These are phyloP conservation scores for Shargacucullia verbasci DNA, from an alignment of 2,888 invertebrate genomes.

Conservation along the genomic window DNA sequence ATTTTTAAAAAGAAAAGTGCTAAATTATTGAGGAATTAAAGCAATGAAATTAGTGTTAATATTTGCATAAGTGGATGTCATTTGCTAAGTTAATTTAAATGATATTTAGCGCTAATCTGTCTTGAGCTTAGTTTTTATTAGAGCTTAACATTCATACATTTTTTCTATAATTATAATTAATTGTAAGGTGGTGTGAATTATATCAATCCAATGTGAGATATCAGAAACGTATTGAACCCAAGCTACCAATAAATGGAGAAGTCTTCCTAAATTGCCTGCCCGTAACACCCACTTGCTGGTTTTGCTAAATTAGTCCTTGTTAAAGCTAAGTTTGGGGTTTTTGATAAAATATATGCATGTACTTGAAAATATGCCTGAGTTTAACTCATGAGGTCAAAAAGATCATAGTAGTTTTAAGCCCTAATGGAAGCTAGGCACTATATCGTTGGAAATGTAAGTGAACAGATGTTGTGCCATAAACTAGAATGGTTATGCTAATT, in stretches of 20 bases:
- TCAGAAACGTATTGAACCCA: no score
- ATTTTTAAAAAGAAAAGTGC: slow-evolving; percentile 60
- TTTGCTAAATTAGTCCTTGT: no score
- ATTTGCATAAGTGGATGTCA: slow-evolving; percentile 58
- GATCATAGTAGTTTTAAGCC: neutral
- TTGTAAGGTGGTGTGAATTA: no score
- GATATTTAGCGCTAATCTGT: slow-evolving; percentile 49
- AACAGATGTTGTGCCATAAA: slow-evolving; percentile 57
- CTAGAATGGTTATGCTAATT: slow-evolving; percentile 34
- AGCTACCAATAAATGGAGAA: no score
- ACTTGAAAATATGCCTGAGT: no score
- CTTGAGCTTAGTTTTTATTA: slow-evolving; percentile 29
- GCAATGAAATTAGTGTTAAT: slow-evolving; percentile 74
- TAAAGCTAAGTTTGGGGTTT: no score
- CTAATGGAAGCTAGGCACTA: slow-evolving; percentile 24
- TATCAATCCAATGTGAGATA: no score
- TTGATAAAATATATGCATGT: no score
- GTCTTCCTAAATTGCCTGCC: no score
- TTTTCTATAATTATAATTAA: neutral
- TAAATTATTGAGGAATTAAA: slow-evolving; percentile 69
- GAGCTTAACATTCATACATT: slow-evolving; percentile 18
- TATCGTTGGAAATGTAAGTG: slow-evolving; percentile 26
- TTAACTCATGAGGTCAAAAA: neutral
- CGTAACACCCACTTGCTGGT: no score
- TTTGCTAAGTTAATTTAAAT: slow-evolving; percentile 57